phyloP scores from a whole-genome alignment of 2,113 vertebrate genomes.

The Glaucomys volans region DNA sequence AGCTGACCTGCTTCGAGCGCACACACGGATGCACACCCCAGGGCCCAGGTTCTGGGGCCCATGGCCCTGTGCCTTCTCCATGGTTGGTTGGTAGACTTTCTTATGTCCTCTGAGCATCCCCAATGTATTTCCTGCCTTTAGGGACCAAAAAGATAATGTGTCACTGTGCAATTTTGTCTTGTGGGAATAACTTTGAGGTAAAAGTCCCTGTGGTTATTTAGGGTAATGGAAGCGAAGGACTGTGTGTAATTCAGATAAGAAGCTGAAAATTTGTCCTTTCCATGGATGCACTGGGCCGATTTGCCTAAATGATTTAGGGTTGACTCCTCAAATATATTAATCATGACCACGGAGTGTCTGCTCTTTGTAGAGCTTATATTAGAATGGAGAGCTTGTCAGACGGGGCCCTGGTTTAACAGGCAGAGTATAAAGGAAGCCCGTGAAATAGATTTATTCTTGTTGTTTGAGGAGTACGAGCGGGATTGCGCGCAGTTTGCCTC shows the following conservation, averaged over 20 bases:
- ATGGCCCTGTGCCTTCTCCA: background rate
- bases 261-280: conserved; percentile 53
- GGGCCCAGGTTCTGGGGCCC: background rate
- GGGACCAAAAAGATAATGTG: conserved; percentile 50
- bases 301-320: conserved; percentile 75
- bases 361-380: conserved; percentile 55
- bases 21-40: background rate
- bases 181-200: conserved; percentile 53
- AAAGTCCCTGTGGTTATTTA: conserved; percentile 54
- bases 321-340: conserved; percentile 71
- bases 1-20: background rate
- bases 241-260: conserved; percentile 67
- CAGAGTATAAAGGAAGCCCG: conserved; percentile 44
- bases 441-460: conserved; percentile 71
- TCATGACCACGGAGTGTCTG: conserved; percentile 56
- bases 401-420: conserved; percentile 51
- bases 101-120: background rate
- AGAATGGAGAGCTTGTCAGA: conserved; percentile 53
- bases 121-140: conserved; percentile 40
- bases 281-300: conserved; percentile 44
- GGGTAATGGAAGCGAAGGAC: conserved; percentile 53
- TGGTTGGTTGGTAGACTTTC: background rate
- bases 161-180: conserved; percentile 51
- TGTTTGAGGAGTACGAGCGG: conserved; percentile 50
- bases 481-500: conserved; percentile 55